Evolutionary conservation across 2,113 vertebrate species (phyloP).

Genomic region (Mugil cephalus): DNA sequence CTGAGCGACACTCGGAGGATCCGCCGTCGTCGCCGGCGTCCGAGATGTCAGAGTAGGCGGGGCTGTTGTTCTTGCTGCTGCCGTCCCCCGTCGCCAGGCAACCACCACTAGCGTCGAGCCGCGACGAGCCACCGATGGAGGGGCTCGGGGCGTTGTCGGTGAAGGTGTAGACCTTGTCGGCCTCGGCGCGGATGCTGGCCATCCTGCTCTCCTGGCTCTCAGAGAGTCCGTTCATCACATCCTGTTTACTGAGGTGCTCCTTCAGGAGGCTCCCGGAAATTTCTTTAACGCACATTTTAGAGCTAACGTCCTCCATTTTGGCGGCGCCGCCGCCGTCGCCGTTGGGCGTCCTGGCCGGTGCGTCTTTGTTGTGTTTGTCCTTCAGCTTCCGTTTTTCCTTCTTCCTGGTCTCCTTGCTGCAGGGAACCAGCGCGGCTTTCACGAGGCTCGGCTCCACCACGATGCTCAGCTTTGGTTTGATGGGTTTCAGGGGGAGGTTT

Average conservation of each 20-base stretch:
- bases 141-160: conserved; percentile 99
- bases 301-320: conserved; percentile 88
- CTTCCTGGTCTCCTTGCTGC: conserved; percentile 95
- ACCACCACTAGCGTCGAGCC: conserved; percentile 86
- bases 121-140: conserved; percentile 93
- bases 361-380: conserved; percentile 93
- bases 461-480: conserved; percentile 96
- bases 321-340: conserved; percentile 86
- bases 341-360: conserved; percentile 83
- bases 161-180: conserved; percentile 99
- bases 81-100: conserved; percentile 88
- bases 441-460: conserved; percentile 92
- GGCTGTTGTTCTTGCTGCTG: conserved; percentile 94
- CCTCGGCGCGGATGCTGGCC: conserved; percentile 98
- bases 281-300: conserved; percentile 90
- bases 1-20: conserved; percentile 91
- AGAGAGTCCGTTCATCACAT: conserved; percentile 88
- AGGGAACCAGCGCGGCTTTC: conserved; percentile 89
- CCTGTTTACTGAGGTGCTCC: conserved; percentile 95
- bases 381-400: conserved; percentile 96
- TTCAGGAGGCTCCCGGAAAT: conserved; percentile 94
- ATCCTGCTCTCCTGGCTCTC: conserved; percentile 97
- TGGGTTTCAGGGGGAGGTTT: conserved; percentile 94
- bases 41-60: conserved; percentile 97
- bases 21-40: conserved; percentile 95